Evolutionary conservation across 2,797 vertebrate species (phyloP), one percentile per base, ranked within the genome.

Genomic region (Lagocephalus sceleratus): DNA sequence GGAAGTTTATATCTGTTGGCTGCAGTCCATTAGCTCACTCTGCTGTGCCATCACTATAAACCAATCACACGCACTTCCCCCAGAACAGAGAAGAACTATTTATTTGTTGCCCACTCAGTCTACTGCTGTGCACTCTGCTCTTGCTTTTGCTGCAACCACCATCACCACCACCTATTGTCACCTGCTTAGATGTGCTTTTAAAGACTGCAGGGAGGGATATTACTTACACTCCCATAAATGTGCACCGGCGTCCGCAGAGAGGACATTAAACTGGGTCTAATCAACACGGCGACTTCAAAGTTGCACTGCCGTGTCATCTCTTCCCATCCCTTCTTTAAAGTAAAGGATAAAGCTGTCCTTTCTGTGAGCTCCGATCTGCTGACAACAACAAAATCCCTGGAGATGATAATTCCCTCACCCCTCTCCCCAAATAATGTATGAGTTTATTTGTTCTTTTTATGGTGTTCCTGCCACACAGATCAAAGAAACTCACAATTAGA

Each of bases 171-270:
- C 45, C 71, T 63, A 62, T 59, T 60, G 58, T 60, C 73, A 20
- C 42, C 51, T 71, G 66, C 63, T 71, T 47, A 35, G 44, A 72
- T 63, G 44, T 67, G 54, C 71, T 68, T 77, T 83, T 63, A 66
- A 52, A 54, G 45, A 43, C 63, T 53, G 49, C 11, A 1, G 55
- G 63, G 46, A 26, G 54, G 51, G 52, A 60, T 52, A 63, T 75
- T 59, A 75, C 73, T 70, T 68, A 72, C 61, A 11, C n/a, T 19
- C 29, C 4, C 19, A 73, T 50, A 65, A 39, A 53, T 57, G 52
- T 55, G 53, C 51, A 35, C 26, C 12, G 2, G 54, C 23, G 19
- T 64, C 57, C 56, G 53, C 60, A 26, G 47, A 38, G 45, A 62
- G 57, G 47, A 53, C 63, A 63, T 58, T 66, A 75, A 80, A 65